A percentile compares a stretch with the other conserved stretches of the same genome.
phyloP scores from a whole-genome alignment of 2,888 invertebrate species.

The Drepanosiphum platanoidis region DNA sequence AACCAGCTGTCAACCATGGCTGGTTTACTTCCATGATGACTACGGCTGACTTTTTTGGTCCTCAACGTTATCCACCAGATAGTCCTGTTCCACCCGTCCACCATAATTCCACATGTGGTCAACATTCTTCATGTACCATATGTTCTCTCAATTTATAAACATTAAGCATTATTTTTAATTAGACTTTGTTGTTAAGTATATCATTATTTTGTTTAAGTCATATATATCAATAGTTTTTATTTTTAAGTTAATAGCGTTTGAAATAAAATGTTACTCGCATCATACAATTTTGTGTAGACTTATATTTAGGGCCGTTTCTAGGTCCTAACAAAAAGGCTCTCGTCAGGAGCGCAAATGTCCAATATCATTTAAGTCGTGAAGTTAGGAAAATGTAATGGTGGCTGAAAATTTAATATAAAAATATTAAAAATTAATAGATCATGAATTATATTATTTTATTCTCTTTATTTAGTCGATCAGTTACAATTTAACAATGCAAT shows the following conservation, averaged over 20 bases:
- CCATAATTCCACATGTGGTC: constrained; percentile 64
- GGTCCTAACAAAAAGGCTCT: no score
- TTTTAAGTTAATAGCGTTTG: neutral
- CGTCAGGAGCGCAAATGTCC: no score
- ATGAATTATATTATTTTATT: no score
- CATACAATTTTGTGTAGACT: no score
- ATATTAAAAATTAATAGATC: no score
- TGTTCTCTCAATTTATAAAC: constrained; percentile 66
- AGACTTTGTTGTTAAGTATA: neutral
- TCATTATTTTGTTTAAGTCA: neutral
- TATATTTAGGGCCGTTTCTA: no score
- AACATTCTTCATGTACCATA: constrained; percentile 65
- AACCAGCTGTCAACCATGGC: constrained; percentile 52
- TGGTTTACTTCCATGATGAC: constrained; percentile 65
- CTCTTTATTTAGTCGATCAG: no score
- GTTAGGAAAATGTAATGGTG: no score
- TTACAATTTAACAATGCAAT: no score
- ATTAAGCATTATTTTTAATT: constrained; percentile 20
- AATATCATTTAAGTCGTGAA: no score
- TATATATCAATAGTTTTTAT: neutral
- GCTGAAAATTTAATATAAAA: no score
- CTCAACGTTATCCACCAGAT: constrained; percentile 65
- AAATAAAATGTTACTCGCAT: neutral
- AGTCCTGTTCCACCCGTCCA: constrained; percentile 60
- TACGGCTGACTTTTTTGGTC: constrained; percentile 65